A percentile compares a stretch with the other conserved stretches of the same genome.
These are phyloP conservation scores for Aepyceros melampus DNA, from an alignment of 2,113 vertebrate genomes.

Conservation along the genomic window DNA sequence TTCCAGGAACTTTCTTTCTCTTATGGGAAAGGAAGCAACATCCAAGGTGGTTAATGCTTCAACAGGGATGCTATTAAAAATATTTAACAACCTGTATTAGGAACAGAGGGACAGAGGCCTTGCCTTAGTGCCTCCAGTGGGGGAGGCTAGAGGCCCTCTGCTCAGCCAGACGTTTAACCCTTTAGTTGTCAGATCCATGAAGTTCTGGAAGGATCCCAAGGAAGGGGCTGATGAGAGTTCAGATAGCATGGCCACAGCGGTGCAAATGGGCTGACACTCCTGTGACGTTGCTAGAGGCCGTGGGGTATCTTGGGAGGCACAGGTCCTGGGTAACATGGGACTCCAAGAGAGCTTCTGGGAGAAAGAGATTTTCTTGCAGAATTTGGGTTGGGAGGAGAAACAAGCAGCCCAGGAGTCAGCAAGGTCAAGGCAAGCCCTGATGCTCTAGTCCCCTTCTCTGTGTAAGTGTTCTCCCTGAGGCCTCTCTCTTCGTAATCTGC, in stretches of 20 bases:
- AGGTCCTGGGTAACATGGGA: background rate
- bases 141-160: background rate
- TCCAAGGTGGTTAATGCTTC: background rate
- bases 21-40: background rate
- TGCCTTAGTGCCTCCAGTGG: too few species aligned
- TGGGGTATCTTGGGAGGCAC: background rate
- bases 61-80: background rate
- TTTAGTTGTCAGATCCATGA: background rate
- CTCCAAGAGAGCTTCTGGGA: too few species aligned
- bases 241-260: too few species aligned
- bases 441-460: background rate
- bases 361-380: background rate
- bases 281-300: too few species aligned
- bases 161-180: background rate
- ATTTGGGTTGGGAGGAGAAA: background rate
- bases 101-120: background rate
- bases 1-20: background rate
- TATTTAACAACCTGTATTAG: background rate
- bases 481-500: background rate
- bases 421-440: background rate
- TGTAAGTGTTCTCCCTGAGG: background rate
- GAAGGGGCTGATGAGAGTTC: background rate
- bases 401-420: background rate
- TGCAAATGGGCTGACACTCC: fast-evolving
- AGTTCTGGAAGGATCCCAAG: background rate